Evolutionary conservation across 64 coral and sea anemone species (phyloP).

Genomic region (Astreopora myriophthalma): DNA sequence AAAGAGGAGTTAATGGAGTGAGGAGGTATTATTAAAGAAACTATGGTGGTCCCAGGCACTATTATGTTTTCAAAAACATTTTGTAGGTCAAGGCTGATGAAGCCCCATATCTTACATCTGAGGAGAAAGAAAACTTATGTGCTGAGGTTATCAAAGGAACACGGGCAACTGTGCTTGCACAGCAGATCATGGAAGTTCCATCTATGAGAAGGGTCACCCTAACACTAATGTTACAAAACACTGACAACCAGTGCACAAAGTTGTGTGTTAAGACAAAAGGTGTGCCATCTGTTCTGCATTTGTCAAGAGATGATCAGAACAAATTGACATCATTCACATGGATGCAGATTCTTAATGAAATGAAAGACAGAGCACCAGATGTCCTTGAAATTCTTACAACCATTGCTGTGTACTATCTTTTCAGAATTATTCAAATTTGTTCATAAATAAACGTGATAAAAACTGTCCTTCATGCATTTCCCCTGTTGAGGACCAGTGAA

Average conservation of each 20-base stretch:
- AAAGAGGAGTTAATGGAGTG: neutral
- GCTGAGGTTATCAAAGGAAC: constrained; percentile 14
- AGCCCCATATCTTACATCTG: neutral
- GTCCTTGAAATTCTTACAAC: constrained; percentile 55
- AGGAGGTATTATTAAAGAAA: neutral
- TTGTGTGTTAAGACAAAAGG: constrained; percentile 36
- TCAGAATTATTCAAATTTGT: neutral
- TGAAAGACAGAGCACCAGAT: constrained; percentile 65
- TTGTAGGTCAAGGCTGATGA: neutral
- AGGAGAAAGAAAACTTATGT: constrained; percentile 6
- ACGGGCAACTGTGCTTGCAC: constrained; percentile 23
- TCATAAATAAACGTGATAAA: neutral
- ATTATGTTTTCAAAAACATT: neutral
- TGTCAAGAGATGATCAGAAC: neutral
- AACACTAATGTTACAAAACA: constrained; percentile 39
- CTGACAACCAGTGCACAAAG: constrained; percentile 27
- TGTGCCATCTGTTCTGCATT: constrained; percentile 8
- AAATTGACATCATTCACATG: constrained; percentile 31
- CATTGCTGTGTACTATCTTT: constrained; percentile 33
- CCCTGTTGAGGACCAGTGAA: neutral
- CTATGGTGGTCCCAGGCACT: neutral
- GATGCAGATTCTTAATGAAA: constrained; percentile 35
- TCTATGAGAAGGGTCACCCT: constrained; percentile 10
- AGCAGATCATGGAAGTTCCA: constrained; percentile 29
- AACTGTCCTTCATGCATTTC: neutral